A percentile compares a stretch with the other conserved stretches of the same genome.
These are phyloP conservation scores for Gymnosoma rotundatum DNA, from an alignment of 2,888 invertebrate species.

Conservation along the genomic window DNA sequence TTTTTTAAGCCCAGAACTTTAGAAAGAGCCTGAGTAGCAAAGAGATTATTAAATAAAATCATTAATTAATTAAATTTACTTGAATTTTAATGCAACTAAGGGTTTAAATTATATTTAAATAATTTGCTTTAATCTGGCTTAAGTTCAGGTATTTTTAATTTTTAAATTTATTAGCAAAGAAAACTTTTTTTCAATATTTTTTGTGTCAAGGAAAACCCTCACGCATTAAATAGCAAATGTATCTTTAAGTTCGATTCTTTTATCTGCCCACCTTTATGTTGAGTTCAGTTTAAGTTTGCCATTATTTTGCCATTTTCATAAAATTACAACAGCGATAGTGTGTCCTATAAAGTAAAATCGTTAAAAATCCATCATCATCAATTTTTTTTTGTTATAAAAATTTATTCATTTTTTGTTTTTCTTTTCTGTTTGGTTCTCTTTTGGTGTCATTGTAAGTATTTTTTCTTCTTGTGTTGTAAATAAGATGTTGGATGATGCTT, in stretches of 20 bases:
- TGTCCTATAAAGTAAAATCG: conserved; percentile 58
- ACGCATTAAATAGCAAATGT: not conserved
- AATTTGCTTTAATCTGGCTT: no score
- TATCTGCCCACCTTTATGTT: not conserved
- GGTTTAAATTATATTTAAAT: no score
- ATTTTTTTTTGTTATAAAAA: conserved; percentile 62
- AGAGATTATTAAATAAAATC: no score
- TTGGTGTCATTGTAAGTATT: not conserved
- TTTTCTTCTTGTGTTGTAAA: not conserved
- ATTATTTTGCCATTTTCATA: conserved; percentile 14
- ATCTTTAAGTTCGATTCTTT: not conserved
- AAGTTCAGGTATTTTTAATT: no score
- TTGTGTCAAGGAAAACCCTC: not conserved
- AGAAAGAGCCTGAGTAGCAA: no score
- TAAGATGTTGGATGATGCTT: conserved; percentile 49
- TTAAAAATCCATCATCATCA: conserved; percentile 72
- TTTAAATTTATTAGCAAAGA: no score
- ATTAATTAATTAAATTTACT: no score
- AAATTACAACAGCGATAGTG: conserved; percentile 23
- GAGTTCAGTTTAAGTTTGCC: not conserved
- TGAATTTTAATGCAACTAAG: no score
- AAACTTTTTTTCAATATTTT: no score
- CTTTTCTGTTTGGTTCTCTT: not conserved
- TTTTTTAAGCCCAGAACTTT: no score
- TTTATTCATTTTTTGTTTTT: not conserved